Percentiles rank a stretch among this genome's conserved stretches.
These are phyloP conservation scores for Enteromius trimaculatus DNA, from an alignment of 2,797 vertebrate species.

Conservation along the genomic window DNA sequence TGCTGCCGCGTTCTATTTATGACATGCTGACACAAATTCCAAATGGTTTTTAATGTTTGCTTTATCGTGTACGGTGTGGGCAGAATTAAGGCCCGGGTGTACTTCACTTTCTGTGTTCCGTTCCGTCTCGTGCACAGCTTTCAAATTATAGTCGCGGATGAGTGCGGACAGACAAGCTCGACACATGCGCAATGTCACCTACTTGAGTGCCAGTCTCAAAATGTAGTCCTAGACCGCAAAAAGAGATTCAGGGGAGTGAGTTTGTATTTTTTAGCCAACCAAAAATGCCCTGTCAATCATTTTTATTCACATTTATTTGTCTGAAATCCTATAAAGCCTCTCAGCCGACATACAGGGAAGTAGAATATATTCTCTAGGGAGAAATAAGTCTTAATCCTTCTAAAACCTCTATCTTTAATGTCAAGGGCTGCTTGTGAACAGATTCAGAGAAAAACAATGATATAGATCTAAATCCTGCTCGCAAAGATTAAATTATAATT, in stretches of 20 bases:
- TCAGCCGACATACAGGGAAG: background rate
- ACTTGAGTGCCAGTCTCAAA: background rate
- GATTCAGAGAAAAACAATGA: background rate
- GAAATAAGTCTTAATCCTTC: background rate
- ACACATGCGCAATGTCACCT: too few species aligned
- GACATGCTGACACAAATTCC: too few species aligned
- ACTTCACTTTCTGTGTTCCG: too few species aligned
- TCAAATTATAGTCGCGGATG: too few species aligned
- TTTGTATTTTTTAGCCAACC: background rate
- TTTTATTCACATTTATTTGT: background rate
- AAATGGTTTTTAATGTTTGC: too few species aligned
- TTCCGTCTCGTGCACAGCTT: too few species aligned
- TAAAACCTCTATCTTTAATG: slow-evolving; percentile 31
- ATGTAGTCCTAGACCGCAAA: background rate
- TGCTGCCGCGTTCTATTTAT: too few species aligned
- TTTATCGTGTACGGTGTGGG: too few species aligned
- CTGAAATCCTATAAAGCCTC: background rate
- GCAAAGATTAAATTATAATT: background rate
- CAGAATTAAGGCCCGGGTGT: too few species aligned
- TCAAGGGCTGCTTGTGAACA: background rate
- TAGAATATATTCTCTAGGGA: background rate
- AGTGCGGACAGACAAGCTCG: too few species aligned
- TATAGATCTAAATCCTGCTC: background rate
- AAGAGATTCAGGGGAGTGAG: background rate
- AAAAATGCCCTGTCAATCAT: background rate